A percentile compares a stretch with the other conserved stretches of the same genome.
Conservation (phyloP, 2,113 vertebrate genomes). For the Sciurus niger region DNA sequence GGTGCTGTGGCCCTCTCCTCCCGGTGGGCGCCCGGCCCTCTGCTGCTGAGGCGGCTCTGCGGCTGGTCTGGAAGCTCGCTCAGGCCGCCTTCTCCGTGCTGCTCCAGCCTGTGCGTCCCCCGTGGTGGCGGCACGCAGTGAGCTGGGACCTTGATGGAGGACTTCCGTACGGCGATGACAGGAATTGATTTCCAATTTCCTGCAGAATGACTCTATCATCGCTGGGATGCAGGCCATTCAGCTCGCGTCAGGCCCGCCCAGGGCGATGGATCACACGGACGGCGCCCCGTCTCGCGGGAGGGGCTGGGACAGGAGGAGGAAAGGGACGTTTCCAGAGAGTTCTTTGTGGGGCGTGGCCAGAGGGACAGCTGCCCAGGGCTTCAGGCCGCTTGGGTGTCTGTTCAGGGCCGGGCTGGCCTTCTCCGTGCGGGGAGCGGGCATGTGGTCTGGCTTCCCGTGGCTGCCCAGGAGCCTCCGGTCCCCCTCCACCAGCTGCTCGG, state of each 20-base stretch:
- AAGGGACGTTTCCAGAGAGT: constrained; percentile 84
- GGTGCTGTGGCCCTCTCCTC: too few species aligned
- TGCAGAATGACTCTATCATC: constrained; percentile 95
- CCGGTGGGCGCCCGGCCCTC: too few species aligned
- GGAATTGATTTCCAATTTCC: constrained; percentile 99
- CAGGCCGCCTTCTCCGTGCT: too few species aligned
- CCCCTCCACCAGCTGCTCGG: neutral
- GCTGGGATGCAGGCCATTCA: constrained; percentile 95
- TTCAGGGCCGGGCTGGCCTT: neutral
- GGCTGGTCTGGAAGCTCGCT: too few species aligned
- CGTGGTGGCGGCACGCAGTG: constrained; percentile 78
- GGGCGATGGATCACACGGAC: constrained; percentile 94
- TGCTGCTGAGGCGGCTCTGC: too few species aligned
- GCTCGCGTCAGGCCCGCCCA: constrained; percentile 89
- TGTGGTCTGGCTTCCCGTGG: neutral
- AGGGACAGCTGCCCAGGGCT: neutral
- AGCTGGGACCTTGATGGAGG: constrained; percentile 90
- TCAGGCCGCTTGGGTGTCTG: neutral
- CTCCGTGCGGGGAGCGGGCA: neutral
- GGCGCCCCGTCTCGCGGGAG: constrained; percentile 90
- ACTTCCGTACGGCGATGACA: constrained; percentile 94
- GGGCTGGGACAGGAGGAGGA: constrained; percentile 88
- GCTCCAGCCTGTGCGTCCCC: constrained; percentile 75
- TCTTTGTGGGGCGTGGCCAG: constrained; percentile 73
- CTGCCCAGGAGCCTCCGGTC: neutral